A percentile compares a stretch with the other conserved stretches of the same genome.
Evolutionary conservation across 2,113 vertebrate species (phyloP).

Genomic region (Corythornis vintsioides): DNA sequence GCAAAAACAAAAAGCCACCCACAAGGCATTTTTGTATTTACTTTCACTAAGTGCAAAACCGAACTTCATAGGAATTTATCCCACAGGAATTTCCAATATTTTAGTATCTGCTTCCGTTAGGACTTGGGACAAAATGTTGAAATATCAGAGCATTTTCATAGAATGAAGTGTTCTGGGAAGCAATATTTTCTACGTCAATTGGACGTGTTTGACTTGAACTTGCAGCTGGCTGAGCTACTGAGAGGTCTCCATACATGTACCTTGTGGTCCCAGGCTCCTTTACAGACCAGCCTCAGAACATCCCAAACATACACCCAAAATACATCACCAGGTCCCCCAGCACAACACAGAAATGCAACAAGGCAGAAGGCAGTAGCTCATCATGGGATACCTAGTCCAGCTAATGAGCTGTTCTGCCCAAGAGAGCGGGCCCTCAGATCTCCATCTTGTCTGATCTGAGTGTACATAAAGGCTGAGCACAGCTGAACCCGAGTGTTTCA

Average conservation of each 20-base stretch:
- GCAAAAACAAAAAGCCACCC: constrained; percentile 36
- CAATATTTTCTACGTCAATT: neutral
- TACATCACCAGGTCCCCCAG: neutral
- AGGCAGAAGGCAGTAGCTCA: neutral
- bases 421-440: neutral
- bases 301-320: neutral
- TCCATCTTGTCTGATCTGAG: neutral
- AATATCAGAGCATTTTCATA: constrained; percentile 33
- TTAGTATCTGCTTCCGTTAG: constrained; percentile 22
- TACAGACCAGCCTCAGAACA: neutral
- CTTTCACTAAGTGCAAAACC: constrained; percentile 34
- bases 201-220: neutral
- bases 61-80: constrained; percentile 25
- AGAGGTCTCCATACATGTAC: neutral
- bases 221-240: constrained; percentile 5
- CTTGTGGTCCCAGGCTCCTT: neutral
- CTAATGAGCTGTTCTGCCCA: neutral
- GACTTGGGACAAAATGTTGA: constrained; percentile 37
- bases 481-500: neutral
- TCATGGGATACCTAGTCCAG: neutral
- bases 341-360: neutral
- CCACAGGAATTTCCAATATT: constrained; percentile 55
- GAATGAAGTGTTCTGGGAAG: constrained; percentile 47
- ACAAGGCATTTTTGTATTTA: constrained; percentile 50
- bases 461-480: neutral